phyloP scores from a whole-genome alignment of 2,797 vertebrate species.

The Crypturellus tataupa region DNA sequence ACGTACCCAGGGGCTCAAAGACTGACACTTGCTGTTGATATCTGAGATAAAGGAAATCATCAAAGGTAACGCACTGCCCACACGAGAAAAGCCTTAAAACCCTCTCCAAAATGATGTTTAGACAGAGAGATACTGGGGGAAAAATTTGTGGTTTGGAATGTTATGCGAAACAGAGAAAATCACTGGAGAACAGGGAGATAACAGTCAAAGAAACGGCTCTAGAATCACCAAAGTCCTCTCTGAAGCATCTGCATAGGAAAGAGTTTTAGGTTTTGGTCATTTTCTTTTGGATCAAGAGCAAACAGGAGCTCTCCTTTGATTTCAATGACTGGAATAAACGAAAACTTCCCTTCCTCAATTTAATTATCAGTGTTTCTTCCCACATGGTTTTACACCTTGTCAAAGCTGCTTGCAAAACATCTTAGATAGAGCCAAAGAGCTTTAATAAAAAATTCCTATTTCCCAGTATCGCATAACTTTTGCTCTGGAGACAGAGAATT shows the following conservation, averaged over 20 bases:
- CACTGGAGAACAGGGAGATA: background rate
- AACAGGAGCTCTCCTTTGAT: background rate
- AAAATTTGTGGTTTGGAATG: background rate
- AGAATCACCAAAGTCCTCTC: background rate
- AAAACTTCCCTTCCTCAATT: background rate
- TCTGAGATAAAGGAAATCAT: accelerated
- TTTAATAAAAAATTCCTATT: background rate
- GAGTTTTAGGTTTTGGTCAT: background rate
- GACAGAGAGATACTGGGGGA: background rate
- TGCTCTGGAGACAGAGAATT: background rate
- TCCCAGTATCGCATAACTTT: background rate
- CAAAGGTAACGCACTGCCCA: too few species aligned
- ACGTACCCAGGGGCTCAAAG: background rate
- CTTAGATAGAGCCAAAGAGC: background rate
- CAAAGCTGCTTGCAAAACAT: background rate
- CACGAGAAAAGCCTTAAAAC: background rate
- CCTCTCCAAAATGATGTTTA: background rate
- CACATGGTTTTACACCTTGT: background rate
- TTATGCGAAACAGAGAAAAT: background rate
- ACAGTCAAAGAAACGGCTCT: background rate
- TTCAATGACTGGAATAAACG: background rate
- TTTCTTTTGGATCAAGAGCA: background rate
- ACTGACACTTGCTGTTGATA: background rate
- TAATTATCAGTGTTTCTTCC: background rate
- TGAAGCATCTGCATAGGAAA: background rate